Base-by-base conservation (phyloP, 1,140 invertebrate species). In the Drosophila punjabiensis region DNA sequence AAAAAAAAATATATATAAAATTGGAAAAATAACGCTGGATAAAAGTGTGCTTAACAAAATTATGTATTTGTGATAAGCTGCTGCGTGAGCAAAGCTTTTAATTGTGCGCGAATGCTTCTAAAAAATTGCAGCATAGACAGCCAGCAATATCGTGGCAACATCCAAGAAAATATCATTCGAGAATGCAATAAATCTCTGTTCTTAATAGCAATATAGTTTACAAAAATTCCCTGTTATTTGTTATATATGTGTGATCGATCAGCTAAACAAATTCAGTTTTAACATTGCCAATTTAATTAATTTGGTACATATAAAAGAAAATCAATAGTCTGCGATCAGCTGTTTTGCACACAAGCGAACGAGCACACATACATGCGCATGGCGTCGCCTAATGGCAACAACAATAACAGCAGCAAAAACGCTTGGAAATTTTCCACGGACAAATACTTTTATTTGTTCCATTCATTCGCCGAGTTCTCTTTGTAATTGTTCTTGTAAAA, bases 341-440 rank as follows among this genome's bases (percentile, higher is more conserved):
- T 88, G 85, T 84, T 89, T 59, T 73, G 69, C 81, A 79, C 50
- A 76, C 74, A 61, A 20, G 58, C 47, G 47, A 65, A 67, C 9
- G 37, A 41, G 32, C 37, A 59, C 39, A 33, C 41, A 61, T 16
- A 48, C 56, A 39, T 24, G 41, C 60, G 52, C 37, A 58, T 81
- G 52, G 53, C 62, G 39, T 71, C 28, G 68, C 64, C 63, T 68
- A 39, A 52, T 60, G 43, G 43, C 60, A 64, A 68, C 53, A 76
- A 41, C 67, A 70, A 70, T 48, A 67, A 55, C 48, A 76, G 24
- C 63, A 61, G 62, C 56, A 62, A 68, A 81, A 79, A 55, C 39
- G 69, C 13, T 71, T 85, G 78, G 78, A 86, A 84, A 84, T 84
- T 84, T 85, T 76, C 82, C 82, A 84, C 80, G 83, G 69, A 74